Evolutionary conservation across 2,113 vertebrate genomes (phyloP).

Genomic region (Hiodon tergisus): DNA sequence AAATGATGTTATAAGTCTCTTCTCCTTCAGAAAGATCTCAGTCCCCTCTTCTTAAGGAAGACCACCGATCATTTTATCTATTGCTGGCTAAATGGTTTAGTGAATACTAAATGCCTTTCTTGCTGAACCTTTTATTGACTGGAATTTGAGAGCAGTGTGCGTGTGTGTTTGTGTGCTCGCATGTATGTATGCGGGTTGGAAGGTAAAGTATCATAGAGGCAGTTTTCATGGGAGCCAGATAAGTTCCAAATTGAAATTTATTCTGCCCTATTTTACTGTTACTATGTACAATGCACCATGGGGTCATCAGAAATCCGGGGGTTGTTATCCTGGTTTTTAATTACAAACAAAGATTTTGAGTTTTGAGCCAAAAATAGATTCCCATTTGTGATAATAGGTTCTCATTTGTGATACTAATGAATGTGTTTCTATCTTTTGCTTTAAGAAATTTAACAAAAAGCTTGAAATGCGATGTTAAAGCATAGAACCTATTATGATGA

Average conservation of each 20-base stretch:
- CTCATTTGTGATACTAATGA: background rate
- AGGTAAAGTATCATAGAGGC: too few relatives aligned
- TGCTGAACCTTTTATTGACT: slow-evolving; percentile 8
- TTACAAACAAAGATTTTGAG: background rate
- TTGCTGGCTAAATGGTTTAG: too few relatives aligned
- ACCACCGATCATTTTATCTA: too few relatives aligned
- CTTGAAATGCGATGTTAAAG: too few relatives aligned
- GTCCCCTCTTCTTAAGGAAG: background rate
- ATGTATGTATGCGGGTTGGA: background rate
- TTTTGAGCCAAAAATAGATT: background rate
- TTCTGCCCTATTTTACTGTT: background rate
- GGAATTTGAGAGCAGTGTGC: background rate
- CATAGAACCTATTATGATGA: too few relatives aligned
- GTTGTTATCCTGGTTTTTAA: background rate
- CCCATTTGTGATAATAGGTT: background rate
- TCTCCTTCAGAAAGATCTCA: background rate
- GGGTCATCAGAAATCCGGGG: background rate
- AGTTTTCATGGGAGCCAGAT: background rate
- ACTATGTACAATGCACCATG: background rate
- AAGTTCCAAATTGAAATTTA: background rate
- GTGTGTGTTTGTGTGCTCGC: background rate
- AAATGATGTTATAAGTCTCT: too few relatives aligned
- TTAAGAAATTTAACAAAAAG: background rate
- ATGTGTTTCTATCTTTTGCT: background rate
- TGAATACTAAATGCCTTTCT: background rate